phyloP scores from a whole-genome alignment of 2,797 vertebrate species.

The Botia almorhae region DNA sequence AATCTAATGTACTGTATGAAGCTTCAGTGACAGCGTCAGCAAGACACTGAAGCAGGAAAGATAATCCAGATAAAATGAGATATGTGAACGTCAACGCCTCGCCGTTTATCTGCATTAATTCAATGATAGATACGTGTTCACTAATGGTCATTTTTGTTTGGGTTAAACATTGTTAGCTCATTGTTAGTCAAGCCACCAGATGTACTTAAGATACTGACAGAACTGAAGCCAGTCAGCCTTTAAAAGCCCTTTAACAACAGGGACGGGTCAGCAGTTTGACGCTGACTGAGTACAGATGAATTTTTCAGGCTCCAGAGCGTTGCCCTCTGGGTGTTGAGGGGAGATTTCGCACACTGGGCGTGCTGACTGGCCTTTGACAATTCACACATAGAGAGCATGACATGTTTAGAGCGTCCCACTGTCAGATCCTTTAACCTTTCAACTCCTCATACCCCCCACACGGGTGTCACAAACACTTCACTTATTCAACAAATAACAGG shows the following conservation, averaged over 20 bases:
- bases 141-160: conserved; percentile 61
- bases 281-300: conserved; percentile 60
- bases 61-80: conserved; percentile 64
- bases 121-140: conserved; percentile 54
- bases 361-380: conserved; percentile 43
- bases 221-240: conserved; percentile 11
- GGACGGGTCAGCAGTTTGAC: conserved; percentile 49
- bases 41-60: conserved; percentile 49
- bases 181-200: conserved; percentile 28
- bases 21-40: conserved; percentile 15
- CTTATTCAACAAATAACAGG: not conserved
- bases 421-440: conserved; percentile 34
- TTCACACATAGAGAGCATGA: conserved; percentile 32
- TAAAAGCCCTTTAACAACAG: conserved; percentile 49
- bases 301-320: conserved; percentile 30
- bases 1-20: conserved; percentile 33
- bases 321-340: conserved; percentile 36
- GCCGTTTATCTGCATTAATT: conserved; percentile 59
- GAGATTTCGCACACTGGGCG: conserved; percentile 34
- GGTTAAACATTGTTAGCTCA: conserved; percentile 56
- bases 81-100: conserved; percentile 58
- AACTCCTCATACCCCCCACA: conserved; percentile 32
- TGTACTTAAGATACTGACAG: conserved; percentile 52
- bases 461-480: not conserved
- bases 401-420: conserved; percentile 36